phyloP scores from a whole-genome alignment of 2,113 vertebrate genomes.

The Cathartes aura region DNA sequence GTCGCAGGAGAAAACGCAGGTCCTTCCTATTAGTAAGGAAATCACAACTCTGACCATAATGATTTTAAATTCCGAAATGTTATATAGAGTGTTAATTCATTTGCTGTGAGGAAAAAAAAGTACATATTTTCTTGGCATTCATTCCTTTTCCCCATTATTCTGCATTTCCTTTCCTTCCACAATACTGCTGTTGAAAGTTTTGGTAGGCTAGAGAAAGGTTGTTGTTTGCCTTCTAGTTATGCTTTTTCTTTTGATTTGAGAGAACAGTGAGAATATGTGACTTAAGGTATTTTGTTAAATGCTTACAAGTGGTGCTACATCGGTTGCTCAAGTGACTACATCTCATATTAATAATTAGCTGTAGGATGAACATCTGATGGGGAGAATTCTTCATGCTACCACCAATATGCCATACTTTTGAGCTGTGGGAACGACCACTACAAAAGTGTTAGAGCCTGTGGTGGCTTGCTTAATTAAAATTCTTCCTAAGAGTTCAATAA shows the following conservation, averaged over 20 bases:
- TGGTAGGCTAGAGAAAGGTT: too few relatives aligned
- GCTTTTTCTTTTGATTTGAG: not conserved
- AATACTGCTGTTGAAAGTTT: not conserved
- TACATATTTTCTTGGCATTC: fast-evolving
- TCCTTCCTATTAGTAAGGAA: not conserved
- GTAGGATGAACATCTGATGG: too few relatives aligned
- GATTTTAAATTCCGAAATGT: not conserved
- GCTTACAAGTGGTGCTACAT: not conserved
- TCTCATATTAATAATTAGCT: not conserved
- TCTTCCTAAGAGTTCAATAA: not conserved
- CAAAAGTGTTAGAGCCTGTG: not conserved
- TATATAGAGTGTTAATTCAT: not conserved
- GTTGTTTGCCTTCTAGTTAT: not conserved
- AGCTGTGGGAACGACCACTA: not conserved
- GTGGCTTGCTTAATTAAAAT: not conserved
- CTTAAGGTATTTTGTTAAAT: not conserved
- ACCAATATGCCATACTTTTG: not conserved
- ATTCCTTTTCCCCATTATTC: not conserved
- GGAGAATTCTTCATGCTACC: not conserved
- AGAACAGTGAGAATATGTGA: not conserved
- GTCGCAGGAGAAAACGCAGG: not conserved
- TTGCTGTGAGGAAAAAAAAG: not conserved
- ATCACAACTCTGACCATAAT: not conserved
- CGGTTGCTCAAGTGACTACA: not conserved
- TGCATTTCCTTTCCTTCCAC: not conserved